Evolutionary conservation across 1,140 invertebrate genomes (phyloP).

Genomic region (Helicoverpa armigera): DNA sequence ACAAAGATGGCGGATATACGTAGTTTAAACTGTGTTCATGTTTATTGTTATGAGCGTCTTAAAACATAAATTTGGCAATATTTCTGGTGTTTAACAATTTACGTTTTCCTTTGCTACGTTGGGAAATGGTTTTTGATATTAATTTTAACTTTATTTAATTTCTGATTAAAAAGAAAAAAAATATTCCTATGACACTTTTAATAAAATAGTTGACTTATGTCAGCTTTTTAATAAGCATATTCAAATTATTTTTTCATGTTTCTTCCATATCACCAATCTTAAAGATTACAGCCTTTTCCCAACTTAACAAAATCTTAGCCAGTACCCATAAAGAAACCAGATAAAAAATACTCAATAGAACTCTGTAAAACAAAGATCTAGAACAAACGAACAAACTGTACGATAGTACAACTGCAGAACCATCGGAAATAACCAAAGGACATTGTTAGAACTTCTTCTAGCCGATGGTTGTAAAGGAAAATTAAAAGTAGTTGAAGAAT

Average conservation of each 20-base stretch:
- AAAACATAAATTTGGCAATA: neutral
- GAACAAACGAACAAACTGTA: constrained; percentile 11
- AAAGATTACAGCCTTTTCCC: too few species aligned
- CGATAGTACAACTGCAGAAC: neutral
- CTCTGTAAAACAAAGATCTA: constrained; percentile 26
- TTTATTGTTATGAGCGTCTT: constrained; percentile 20
- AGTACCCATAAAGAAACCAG: constrained; percentile 29
- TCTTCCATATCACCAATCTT: too few species aligned
- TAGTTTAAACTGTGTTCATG: constrained; percentile 17
- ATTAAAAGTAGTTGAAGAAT: constrained; percentile 27
- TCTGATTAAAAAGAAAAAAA: too few species aligned
- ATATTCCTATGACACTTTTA: too few species aligned
- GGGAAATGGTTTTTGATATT: neutral
- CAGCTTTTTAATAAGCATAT: too few species aligned
- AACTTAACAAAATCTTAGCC: neutral
- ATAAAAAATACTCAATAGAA: constrained; percentile 31
- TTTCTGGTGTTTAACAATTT: neutral
- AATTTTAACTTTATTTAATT: neutral
- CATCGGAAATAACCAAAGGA: constrained; percentile 23
- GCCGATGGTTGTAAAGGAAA: constrained; percentile 10
- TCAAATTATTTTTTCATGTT: too few species aligned
- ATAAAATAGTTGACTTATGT: too few species aligned
- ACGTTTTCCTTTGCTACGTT: neutral
- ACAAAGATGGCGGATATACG: constrained; percentile 23
- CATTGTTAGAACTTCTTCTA: constrained; percentile 26